These are phyloP conservation scores for Anthopleura sola DNA, from an alignment of 64 coral and sea anemone species.

Conservation along the genomic window DNA sequence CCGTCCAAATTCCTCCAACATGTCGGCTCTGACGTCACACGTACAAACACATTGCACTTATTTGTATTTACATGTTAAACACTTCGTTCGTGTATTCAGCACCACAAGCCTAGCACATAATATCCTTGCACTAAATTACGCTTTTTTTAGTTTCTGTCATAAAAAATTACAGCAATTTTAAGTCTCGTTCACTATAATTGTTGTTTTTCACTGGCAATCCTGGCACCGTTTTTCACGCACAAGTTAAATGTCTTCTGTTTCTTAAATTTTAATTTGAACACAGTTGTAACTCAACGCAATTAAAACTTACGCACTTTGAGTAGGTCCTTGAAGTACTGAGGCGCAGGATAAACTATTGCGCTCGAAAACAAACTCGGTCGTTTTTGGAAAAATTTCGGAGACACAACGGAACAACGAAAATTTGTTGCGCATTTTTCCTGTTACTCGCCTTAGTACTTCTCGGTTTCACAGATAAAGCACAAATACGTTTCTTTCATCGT, in stretches of 20 bases:
- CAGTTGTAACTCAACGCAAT: background rate
- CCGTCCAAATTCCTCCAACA: background rate
- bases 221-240: background rate
- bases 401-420: background rate
- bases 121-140: background rate
- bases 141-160: background rate
- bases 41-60: background rate
- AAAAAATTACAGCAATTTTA: background rate
- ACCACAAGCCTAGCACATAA: background rate
- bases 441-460: background rate
- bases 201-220: background rate
- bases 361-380: background rate
- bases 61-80: background rate
- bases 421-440: background rate
- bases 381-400: background rate
- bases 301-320: background rate
- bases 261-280: background rate
- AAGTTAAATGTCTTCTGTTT: background rate
- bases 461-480: background rate
- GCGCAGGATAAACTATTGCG: background rate
- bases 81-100: background rate
- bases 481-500: background rate
- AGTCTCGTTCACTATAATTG: background rate
- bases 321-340: constrained; percentile 6
- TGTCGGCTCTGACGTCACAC: background rate